These are phyloP conservation scores for Heliconius congener DNA, from an alignment of 1,140 invertebrate genomes.

Conservation along the genomic window DNA sequence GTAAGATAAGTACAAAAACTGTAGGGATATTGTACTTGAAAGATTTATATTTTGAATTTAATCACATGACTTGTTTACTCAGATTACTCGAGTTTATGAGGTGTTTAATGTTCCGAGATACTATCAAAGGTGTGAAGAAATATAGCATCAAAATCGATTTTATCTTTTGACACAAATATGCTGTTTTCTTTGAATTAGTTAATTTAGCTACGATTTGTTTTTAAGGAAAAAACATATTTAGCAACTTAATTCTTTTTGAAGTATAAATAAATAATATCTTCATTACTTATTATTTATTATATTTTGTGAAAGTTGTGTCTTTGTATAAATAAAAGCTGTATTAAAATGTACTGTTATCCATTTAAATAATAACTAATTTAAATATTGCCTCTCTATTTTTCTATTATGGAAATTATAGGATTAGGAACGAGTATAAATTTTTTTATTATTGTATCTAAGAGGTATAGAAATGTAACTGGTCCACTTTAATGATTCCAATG, in stretches of 20 bases:
- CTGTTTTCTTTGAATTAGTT: neutral
- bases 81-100: slow-evolving; percentile 26
- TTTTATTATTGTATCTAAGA: slow-evolving; percentile 23
- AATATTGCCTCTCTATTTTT: slow-evolving; percentile 32
- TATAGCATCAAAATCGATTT: slow-evolving; percentile 7
- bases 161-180: slow-evolving; percentile 8
- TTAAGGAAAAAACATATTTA: neutral
- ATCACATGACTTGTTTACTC: slow-evolving; percentile 25
- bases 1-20: slow-evolving; percentile 23
- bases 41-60: slow-evolving; percentile 29
- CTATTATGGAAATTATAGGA: slow-evolving; percentile 34
- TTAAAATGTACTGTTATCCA: slow-evolving; percentile 31
- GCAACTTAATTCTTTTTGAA: neutral
- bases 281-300: slow-evolving; percentile 28
- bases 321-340: slow-evolving; percentile 24
- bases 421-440: slow-evolving; percentile 29
- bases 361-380: slow-evolving; percentile 34
- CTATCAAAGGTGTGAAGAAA: slow-evolving; percentile 18
- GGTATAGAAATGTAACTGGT: slow-evolving; percentile 7
- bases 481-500: slow-evolving; percentile 1
- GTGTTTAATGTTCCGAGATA: slow-evolving; percentile 32
- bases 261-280: slow-evolving; percentile 32
- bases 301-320: slow-evolving; percentile 27
- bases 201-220: neutral
- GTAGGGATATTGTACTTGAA: slow-evolving; percentile 17